A percentile compares a stretch with the other conserved stretches of the same genome.
These are phyloP conservation scores for Rousettus madagascariensis DNA, from an alignment of 2,797 vertebrate genomes.

Conservation along the genomic window DNA sequence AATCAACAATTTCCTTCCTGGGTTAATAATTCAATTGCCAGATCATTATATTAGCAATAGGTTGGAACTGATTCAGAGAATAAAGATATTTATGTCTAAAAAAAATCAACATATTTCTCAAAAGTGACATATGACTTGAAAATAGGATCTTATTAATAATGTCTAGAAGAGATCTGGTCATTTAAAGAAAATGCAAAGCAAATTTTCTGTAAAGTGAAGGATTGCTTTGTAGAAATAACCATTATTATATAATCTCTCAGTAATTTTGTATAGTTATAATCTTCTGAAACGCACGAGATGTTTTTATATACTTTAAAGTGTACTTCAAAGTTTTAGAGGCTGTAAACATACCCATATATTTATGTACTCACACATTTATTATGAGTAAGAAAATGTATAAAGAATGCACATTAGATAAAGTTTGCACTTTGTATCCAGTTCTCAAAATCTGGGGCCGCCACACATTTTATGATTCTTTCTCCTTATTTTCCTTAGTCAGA, in stretches of 20 bases:
- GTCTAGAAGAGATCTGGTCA: not conserved
- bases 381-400: not conserved
- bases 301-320: not conserved
- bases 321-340: not conserved
- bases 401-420: not conserved
- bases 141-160: not conserved
- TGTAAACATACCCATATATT: not conserved
- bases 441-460: not conserved
- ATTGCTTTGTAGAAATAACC: not conserved
- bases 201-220: not conserved
- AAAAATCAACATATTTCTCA: not conserved
- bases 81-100: not conserved
- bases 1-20: not conserved
- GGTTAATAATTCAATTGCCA: not conserved
- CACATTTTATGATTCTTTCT: not conserved
- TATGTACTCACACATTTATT: not conserved
- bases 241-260: not conserved
- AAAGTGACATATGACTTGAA: conserved; percentile 1
- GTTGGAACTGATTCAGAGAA: not conserved
- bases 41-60: not conserved
- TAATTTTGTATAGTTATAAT: not conserved
- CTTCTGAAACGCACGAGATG: not conserved
- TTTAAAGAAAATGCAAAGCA: not conserved
- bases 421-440: not conserved
- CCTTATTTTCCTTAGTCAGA: conserved; percentile 1